Conservation (phyloP, 2,113 vertebrate species). For the Hippocampus abdominalis region DNA sequence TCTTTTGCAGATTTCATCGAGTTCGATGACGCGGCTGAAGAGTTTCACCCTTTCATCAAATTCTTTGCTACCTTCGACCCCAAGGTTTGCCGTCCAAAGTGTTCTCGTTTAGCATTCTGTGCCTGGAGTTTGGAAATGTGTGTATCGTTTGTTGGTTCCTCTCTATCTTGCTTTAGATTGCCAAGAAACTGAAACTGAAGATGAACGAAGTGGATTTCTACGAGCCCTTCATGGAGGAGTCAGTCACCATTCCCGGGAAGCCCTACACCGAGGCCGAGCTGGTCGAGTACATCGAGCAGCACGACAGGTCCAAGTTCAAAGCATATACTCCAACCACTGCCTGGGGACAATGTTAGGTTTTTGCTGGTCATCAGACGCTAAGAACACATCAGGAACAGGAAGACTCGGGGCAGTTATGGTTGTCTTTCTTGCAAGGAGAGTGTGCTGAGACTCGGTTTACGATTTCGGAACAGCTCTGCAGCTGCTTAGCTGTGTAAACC, state of each 20-base stretch:
- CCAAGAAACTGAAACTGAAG: conserved; percentile 84
- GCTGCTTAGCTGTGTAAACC: too few species aligned
- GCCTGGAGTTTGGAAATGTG: background rate
- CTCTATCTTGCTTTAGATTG: conserved; percentile 70
- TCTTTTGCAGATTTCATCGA: conserved; percentile 80
- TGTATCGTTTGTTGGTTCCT: background rate
- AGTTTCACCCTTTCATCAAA: conserved; percentile 89
- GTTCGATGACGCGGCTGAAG: conserved; percentile 83
- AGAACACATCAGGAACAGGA: too few species aligned
- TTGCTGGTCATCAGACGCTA: too few species aligned
- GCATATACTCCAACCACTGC: background rate
- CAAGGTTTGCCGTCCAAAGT: conserved; percentile 70
- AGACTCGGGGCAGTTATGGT: too few species aligned
- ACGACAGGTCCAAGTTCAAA: conserved; percentile 74
- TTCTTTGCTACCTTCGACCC: conserved; percentile 89
- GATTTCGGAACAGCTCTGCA: too few species aligned
- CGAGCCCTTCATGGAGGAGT: conserved; percentile 86
- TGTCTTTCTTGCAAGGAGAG: too few species aligned
- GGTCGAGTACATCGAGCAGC: conserved; percentile 79
- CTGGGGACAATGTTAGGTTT: background rate
- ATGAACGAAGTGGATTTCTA: conserved; percentile 89
- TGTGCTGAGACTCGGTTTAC: too few species aligned
- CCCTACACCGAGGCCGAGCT: conserved; percentile 84
- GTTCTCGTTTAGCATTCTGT: too few species aligned
- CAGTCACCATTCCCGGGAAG: conserved; percentile 81